Evolutionary conservation across 1,140 invertebrate species (phyloP).

Genomic region (Hydropsyche tenuis): DNA sequence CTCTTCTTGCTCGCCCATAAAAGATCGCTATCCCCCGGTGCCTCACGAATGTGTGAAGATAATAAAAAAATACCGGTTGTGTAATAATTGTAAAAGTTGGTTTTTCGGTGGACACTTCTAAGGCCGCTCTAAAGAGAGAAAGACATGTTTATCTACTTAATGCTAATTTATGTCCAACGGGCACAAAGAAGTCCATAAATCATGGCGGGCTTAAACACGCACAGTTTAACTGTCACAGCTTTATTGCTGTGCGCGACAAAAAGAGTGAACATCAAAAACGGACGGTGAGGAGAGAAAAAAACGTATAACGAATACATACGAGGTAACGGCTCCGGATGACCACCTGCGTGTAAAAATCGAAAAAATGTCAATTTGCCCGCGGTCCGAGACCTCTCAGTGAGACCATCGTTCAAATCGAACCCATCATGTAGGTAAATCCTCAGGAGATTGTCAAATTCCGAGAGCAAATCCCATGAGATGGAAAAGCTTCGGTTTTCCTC

Average conservation of each 20-base stretch:
- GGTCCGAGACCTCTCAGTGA: not conserved
- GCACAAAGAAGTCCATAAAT: slow-evolving; percentile 33
- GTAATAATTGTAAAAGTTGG: slow-evolving; percentile 30
- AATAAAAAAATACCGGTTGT: slow-evolving; percentile 33
- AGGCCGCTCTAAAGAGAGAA: slow-evolving; percentile 27
- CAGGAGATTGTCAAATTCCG: too few species aligned
- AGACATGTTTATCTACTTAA: slow-evolving; percentile 36
- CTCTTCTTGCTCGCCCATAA: slow-evolving; percentile 16
- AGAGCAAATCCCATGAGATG: too few species aligned
- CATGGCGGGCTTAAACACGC: slow-evolving; percentile 32
- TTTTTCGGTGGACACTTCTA: slow-evolving; percentile 34
- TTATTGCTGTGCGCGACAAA: slow-evolving; percentile 32
- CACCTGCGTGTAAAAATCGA: slow-evolving; percentile 26
- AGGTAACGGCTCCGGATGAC: not conserved
- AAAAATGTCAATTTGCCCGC: slow-evolving; percentile 17
- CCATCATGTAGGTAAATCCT: too few species aligned
- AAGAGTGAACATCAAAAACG: slow-evolving; percentile 28
- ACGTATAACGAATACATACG: too few species aligned
- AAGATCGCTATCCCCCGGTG: slow-evolving; percentile 13
- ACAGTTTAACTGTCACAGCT: slow-evolving; percentile 32
- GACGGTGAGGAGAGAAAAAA: not conserved
- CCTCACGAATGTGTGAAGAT: slow-evolving; percentile 20
- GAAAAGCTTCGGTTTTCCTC: not conserved
- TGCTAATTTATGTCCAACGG: slow-evolving; percentile 35
- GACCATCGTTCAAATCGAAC: not conserved